phyloP scores from a whole-genome alignment of 2,797 vertebrate genomes.

The Enteromius afrohamiltoni region DNA sequence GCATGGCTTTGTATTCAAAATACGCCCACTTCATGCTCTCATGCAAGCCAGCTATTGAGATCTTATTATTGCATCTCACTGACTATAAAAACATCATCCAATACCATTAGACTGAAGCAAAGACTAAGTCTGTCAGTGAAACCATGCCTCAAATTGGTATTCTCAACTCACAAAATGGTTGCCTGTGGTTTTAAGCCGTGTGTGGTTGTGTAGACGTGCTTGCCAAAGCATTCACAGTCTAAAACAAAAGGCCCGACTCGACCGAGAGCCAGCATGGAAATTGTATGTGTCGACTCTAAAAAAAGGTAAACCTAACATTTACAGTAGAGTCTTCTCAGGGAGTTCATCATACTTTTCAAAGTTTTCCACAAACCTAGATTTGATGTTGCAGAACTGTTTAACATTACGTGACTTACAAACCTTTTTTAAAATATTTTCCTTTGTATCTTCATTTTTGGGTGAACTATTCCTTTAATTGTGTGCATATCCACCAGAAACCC shows the following conservation, averaged over 20 bases:
- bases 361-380: conserved; percentile 17
- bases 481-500: conserved; percentile 30
- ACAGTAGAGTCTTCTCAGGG: conserved; percentile 22
- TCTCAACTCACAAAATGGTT: conserved; percentile 58
- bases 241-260: conserved; percentile 35
- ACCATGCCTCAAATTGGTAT: conserved; percentile 61
- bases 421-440: no score
- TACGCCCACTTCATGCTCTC: conserved; percentile 53
- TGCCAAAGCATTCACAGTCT: conserved; percentile 22
- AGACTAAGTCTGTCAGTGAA: conserved; percentile 48
- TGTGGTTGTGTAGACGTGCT: conserved; percentile 33
- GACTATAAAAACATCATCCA: conserved; percentile 48
- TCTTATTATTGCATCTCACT: conserved; percentile 58
- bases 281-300: conserved; percentile 41
- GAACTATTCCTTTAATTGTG: conserved; percentile 5
- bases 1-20: conserved; percentile 58
- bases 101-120: conserved; percentile 47
- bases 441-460: no score
- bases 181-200: conserved; percentile 49
- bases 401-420: conserved; percentile 17
- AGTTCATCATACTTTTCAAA: conserved; percentile 6
- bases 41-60: conserved; percentile 49
- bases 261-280: conserved; percentile 34
- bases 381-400: conserved; percentile 1
- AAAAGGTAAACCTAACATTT: conserved; percentile 52